Evolutionary conservation across 2,797 vertebrate genomes (phyloP).

Genomic region (Darevskia mixta): DNA sequence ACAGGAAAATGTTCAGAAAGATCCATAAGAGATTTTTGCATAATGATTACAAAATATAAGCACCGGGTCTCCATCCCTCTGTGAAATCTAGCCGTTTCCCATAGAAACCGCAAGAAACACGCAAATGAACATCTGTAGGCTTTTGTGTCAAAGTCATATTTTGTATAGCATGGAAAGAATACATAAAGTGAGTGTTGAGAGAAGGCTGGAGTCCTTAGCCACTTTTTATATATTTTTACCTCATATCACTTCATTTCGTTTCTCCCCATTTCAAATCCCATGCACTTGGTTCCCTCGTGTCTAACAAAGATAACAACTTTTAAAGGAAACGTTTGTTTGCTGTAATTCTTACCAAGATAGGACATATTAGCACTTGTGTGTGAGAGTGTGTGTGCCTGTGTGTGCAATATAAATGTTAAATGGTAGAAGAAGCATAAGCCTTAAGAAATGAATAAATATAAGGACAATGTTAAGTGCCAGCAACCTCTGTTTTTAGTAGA

Average conservation of each 20-base stretch:
- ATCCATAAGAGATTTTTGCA: neutral
- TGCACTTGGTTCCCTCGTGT: neutral
- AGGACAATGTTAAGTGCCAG: neutral
- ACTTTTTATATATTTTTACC: neutral
- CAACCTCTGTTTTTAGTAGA: neutral
- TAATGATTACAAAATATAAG: neutral
- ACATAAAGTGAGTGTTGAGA: neutral
- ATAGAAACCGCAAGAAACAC: neutral
- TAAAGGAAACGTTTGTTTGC: neutral
- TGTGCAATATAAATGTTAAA: constrained; percentile 27
- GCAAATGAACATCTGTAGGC: neutral
- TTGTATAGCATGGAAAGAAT: neutral
- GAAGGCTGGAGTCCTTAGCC: neutral
- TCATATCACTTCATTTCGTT: neutral
- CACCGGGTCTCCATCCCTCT: too few relatives aligned
- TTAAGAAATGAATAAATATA: constrained; percentile 8
- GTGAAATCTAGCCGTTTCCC: neutral
- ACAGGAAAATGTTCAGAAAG: neutral
- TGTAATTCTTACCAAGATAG: neutral
- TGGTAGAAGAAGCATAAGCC: neutral
- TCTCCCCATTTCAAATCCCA: neutral
- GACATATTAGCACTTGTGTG: neutral
- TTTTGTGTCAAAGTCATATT: neutral
- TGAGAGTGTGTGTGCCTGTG: too few relatives aligned
- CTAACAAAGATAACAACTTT: constrained; percentile 6